phyloP scores from a whole-genome alignment of 2,113 vertebrate genomes.

The Silurus asotus region DNA sequence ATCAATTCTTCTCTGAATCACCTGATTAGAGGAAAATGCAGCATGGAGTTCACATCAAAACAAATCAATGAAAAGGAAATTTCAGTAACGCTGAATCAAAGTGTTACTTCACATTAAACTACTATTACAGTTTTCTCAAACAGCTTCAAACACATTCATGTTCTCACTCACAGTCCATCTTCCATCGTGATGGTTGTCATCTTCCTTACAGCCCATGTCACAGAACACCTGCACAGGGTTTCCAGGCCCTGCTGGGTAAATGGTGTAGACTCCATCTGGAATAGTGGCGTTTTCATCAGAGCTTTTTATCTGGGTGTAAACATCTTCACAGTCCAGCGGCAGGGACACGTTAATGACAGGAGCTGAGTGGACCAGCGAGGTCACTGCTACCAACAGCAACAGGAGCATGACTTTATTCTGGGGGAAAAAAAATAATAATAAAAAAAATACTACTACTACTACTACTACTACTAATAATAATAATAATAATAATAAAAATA shows the following conservation, averaged over 20 bases:
- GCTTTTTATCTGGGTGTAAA: slow-evolving; percentile 40
- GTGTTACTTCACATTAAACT: not conserved
- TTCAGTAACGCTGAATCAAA: not conserved
- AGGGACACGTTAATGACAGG: not conserved
- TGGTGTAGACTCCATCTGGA: slow-evolving; percentile 55
- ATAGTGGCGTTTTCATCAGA: slow-evolving; percentile 18
- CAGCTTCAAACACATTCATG: not conserved
- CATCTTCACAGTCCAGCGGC: slow-evolving; percentile 58
- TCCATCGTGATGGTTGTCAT: slow-evolving; percentile 17
- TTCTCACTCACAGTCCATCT: slow-evolving; percentile 59
- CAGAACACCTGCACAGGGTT: slow-evolving; percentile 61
- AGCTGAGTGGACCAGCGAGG: not conserved
- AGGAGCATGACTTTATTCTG: slow-evolving; percentile 66
- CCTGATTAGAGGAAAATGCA: not conserved
- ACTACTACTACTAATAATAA: no score
- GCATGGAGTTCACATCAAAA: not conserved
- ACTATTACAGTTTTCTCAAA: not conserved
- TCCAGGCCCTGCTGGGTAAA: slow-evolving; percentile 57
- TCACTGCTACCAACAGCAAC: not conserved
- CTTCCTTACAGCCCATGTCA: slow-evolving; percentile 53
- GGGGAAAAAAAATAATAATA: not conserved
- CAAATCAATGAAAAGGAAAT: not conserved
- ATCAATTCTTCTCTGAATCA: slow-evolving; percentile 73
- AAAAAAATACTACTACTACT: no score
- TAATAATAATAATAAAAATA: no score